Conservation (phyloP, 1,140 invertebrate species). For the Akabosia matsudoensis region DNA sequence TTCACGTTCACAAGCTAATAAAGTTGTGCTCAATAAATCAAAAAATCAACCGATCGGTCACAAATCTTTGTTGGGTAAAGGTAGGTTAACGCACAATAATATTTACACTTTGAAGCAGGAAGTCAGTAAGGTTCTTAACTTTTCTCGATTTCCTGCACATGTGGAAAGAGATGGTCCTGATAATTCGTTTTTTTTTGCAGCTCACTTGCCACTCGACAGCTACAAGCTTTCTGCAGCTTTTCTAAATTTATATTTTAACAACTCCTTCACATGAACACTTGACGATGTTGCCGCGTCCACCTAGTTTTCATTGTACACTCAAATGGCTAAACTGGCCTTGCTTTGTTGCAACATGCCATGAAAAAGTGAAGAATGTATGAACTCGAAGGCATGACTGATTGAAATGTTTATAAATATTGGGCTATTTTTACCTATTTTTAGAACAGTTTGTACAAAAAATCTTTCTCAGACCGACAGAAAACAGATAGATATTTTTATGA, state of each 20-base stretch:
- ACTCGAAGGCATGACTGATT: conserved; percentile 17
- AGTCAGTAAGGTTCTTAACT: background rate
- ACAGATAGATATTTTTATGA: background rate
- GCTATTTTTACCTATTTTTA: conserved; percentile 23
- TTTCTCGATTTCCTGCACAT: background rate
- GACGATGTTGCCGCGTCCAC: background rate
- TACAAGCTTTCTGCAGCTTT: no score
- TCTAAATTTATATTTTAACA: no score
- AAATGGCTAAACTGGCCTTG: conserved; percentile 3
- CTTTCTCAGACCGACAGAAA: conserved; percentile 7
- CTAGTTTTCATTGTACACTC: conserved; percentile 14
- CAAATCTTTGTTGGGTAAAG: no score
- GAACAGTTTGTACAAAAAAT: conserved; percentile 21
- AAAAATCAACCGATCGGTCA: no score
- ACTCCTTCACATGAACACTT: conserved; percentile 10
- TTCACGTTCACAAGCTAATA: no score
- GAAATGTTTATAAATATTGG: conserved; percentile 24
- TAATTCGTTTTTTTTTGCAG: background rate
- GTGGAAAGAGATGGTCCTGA: background rate
- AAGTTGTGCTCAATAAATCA: no score
- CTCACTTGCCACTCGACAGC: background rate
- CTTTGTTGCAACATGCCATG: background rate
- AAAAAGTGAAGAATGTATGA: background rate
- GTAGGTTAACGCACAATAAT: no score
- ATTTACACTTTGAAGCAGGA: background rate